Evolutionary conservation across 2,797 vertebrate genomes (phyloP).

Genomic region (Coluber constrictor): DNA sequence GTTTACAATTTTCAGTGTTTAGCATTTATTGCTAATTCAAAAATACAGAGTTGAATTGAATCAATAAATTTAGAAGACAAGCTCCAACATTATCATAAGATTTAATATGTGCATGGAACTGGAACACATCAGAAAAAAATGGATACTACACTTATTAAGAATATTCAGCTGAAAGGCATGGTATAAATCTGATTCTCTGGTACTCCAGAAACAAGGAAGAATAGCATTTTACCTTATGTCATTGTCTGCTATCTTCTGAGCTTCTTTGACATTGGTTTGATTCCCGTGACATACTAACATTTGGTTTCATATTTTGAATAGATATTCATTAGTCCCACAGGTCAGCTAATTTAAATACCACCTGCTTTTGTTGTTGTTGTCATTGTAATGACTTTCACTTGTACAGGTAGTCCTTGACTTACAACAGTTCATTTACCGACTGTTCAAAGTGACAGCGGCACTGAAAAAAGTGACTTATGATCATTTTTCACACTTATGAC

Average conservation of each 20-base stretch:
- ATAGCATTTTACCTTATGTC: not conserved
- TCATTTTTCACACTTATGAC: no score
- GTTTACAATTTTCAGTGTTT: constrained; percentile 3
- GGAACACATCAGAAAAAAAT: not conserved
- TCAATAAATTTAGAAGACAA: not conserved
- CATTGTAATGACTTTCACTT: not conserved
- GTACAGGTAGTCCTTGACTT: not conserved
- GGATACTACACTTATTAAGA: not conserved
- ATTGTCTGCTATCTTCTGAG: not conserved
- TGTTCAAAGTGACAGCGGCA: no score
- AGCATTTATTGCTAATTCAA: not conserved
- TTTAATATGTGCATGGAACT: not conserved
- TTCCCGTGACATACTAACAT: not conserved
- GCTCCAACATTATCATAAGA: not conserved
- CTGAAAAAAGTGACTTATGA: no score
- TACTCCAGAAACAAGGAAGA: not conserved
- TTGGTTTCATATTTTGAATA: not conserved
- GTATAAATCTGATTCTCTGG: not conserved
- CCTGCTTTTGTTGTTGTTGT: not conserved
- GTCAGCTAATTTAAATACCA: not conserved
- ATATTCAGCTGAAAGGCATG: not conserved
- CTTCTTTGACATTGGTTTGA: not conserved
- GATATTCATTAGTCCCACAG: not conserved
- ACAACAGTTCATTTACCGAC: no score
- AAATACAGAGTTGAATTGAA: constrained; percentile 6